A percentile compares a stretch with the other conserved stretches of the same genome.
These are phyloP conservation scores for Rhea americana DNA, from an alignment of 2,113 vertebrate species.

Conservation along the genomic window DNA sequence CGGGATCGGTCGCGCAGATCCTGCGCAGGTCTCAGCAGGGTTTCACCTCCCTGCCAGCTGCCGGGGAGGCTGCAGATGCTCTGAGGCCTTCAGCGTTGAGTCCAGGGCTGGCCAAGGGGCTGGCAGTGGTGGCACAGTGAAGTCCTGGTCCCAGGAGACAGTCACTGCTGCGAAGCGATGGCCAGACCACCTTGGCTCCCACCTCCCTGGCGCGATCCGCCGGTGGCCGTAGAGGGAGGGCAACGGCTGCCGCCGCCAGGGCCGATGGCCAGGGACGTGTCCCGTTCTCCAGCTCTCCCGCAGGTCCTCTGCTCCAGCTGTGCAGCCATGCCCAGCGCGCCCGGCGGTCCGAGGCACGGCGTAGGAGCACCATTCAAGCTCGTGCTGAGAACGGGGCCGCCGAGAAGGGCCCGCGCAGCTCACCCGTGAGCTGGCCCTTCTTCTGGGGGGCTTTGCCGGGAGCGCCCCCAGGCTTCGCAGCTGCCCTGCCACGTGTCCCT, in stretches of 20 bases:
- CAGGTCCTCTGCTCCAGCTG: fast-evolving
- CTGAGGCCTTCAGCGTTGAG: background rate
- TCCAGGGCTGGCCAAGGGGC: background rate
- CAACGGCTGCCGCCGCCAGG: fast-evolving
- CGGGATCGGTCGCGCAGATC: background rate
- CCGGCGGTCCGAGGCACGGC: background rate
- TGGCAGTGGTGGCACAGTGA: background rate
- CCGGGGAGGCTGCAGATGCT: background rate
- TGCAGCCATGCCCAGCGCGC: fast-evolving
- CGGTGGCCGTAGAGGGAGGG: background rate
- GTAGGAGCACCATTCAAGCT: background rate
- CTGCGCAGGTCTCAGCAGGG: background rate
- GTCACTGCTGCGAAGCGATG: background rate
- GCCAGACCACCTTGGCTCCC: background rate
- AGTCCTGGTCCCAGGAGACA: background rate
- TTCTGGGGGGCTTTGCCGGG: background rate
- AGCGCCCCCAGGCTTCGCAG: background rate
- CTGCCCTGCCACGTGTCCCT: fast-evolving
- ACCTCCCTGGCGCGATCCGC: background rate
- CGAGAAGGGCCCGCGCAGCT: fast-evolving
- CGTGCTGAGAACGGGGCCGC: fast-evolving
- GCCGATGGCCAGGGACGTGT: background rate
- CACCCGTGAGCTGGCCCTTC: background rate
- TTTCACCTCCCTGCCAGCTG: background rate
- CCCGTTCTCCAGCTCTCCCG: background rate